These are phyloP conservation scores for Spheniscus mendiculus DNA, from an alignment of 2,113 vertebrate genomes.

Conservation along the genomic window DNA sequence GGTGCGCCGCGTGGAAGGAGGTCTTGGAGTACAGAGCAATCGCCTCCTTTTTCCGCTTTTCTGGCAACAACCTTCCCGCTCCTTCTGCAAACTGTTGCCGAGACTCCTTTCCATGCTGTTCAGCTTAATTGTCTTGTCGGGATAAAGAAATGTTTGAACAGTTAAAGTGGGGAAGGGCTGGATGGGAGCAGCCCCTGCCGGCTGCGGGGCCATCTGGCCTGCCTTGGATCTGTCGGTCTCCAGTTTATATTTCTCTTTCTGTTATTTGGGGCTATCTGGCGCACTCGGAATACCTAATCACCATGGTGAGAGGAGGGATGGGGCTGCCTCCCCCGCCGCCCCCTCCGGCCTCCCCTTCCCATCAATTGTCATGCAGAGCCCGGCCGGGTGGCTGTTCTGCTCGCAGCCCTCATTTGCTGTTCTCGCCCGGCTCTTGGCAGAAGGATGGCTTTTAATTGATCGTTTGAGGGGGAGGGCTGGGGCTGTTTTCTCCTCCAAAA, in stretches of 20 bases:
- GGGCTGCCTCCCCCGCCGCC: slow-evolving; percentile 30
- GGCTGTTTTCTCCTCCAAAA: slow-evolving; percentile 49
- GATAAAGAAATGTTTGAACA: slow-evolving; percentile 84
- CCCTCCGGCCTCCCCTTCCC: slow-evolving; percentile 53
- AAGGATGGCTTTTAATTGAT: slow-evolving; percentile 79
- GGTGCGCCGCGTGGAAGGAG: not conserved
- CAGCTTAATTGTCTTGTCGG: slow-evolving; percentile 81
- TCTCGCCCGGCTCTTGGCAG: slow-evolving; percentile 45
- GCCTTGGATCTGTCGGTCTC: slow-evolving; percentile 63
- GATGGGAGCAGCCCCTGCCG: slow-evolving; percentile 77
- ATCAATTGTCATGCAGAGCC: slow-evolving; percentile 82
- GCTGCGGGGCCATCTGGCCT: slow-evolving; percentile 82
- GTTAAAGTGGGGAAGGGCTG: slow-evolving; percentile 78
- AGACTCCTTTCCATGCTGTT: slow-evolving; percentile 72
- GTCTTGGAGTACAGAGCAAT: not conserved
- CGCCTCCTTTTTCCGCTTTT: not conserved
- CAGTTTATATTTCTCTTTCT: slow-evolving; percentile 72
- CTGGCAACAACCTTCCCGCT: slow-evolving; percentile 28
- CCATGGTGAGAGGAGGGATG: slow-evolving; percentile 74
- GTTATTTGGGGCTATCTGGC: slow-evolving; percentile 72
- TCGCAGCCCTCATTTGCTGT: slow-evolving; percentile 54
- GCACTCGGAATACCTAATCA: slow-evolving; percentile 81
- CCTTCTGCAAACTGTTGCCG: slow-evolving; percentile 69
- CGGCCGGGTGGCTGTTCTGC: slow-evolving; percentile 49
- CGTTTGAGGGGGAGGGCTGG: slow-evolving; percentile 65